Base-by-base conservation (phyloP, 2,113 vertebrate species). In the Pipa parva region DNA sequence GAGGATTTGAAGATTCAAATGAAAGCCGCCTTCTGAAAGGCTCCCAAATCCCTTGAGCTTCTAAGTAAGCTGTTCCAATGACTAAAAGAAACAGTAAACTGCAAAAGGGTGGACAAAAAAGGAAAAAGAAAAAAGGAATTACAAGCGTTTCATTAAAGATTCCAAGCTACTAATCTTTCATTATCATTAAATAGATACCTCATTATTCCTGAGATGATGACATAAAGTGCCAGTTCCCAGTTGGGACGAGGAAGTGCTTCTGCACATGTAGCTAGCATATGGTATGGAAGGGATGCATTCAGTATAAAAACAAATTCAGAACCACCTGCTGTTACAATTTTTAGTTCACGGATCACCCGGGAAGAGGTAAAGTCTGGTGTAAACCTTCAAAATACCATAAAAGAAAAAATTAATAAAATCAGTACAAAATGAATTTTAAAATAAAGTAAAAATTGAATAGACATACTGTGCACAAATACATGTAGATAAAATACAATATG, bases 1-100 rank as follows among this genome's bases (percentile, higher is more conserved):
- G 81, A 57, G 91, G 89, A 83, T 88, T 95, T 55, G 94, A 91
- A 37, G 89, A 83, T 76, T 99, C 97, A 77, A 95, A 88, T 17
- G 92, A 97, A 18, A 98, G 84, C 2, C 91, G 91, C 80, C 92
- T 92, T 77, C 90, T 92, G 80, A 98, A 99, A 18, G 95, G 94
- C 78, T 98, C 95, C 97, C 97, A 99, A 71, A 97, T 97, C 82
- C 95, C 95, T 86, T 97, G 92, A 76, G 97, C 97, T 87, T 99
- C 97, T 84, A 99, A 83, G 77, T 95, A 99, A 66, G 97, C 94
- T 20, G 92, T 93, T 84, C 88, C 92, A 42, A 98, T 95, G 57
- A 97, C 97, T 84, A 99, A 78, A 71, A 99, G 91, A 81, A 97
- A 99, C 81, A 99, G 94, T 15, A 84, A 89, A 71, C 97, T 98